A percentile compares a stretch with the other conserved stretches of the same genome.
Conservation (phyloP, 2,113 vertebrate genomes). For the Menura novaehollandiae region DNA sequence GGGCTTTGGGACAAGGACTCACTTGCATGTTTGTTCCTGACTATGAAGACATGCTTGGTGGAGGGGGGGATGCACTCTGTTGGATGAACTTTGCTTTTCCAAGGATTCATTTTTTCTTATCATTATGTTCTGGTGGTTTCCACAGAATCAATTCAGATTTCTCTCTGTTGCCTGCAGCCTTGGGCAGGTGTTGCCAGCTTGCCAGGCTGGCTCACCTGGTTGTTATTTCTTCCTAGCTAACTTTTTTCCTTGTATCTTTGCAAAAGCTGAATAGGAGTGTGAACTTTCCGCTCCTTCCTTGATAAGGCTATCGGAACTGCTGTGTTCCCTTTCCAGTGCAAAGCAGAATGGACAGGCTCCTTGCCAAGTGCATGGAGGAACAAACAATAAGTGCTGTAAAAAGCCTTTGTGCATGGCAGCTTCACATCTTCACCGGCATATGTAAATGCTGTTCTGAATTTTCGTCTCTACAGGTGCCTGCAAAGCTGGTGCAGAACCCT, state of each 20-base stretch:
- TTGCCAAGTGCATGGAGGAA: not conserved
- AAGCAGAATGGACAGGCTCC: not conserved
- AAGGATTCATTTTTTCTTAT: not conserved
- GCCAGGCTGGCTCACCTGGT: not conserved
- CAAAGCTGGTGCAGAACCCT: not conserved
- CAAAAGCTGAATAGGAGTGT: not conserved
- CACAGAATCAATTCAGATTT: not conserved
- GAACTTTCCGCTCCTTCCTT: not conserved
- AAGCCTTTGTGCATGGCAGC: not conserved
- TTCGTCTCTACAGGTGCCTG: not conserved
- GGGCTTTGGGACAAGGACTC: not conserved
- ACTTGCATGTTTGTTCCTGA: not conserved
- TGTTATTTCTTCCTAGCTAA: not conserved
- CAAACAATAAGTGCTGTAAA: not conserved
- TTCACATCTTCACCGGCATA: not conserved
- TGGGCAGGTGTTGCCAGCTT: not conserved
- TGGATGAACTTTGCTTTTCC: not conserved
- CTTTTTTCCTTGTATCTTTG: not conserved
- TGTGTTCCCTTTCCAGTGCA: not conserved
- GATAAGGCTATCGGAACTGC: not conserved
- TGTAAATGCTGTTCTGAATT: not conserved
- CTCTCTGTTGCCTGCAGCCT: rapidly evolving
- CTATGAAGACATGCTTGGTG: not conserved
- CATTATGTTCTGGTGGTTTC: not conserved
- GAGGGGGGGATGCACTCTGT: no score